Conservation (phyloP, 2,888 invertebrate species). For the Sarcophaga variegata region DNA sequence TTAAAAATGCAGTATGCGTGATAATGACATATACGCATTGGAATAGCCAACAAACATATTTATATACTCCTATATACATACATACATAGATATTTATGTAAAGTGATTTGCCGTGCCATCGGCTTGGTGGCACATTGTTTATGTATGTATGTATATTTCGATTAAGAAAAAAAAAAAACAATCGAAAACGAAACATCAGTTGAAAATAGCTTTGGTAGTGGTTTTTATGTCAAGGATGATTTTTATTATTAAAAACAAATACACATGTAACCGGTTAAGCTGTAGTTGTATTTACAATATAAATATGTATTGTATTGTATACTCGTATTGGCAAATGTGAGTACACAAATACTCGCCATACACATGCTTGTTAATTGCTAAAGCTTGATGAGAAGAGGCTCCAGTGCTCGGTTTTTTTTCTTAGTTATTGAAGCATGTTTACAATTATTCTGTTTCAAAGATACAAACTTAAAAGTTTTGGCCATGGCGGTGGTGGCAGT, state of each 20-base stretch:
- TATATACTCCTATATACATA: conserved; percentile 18
- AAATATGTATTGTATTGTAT: background rate
- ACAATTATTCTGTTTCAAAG: conserved; percentile 51
- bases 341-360: conserved; percentile 28
- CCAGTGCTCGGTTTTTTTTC: conserved; percentile 47
- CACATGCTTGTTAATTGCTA: background rate
- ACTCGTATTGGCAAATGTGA: conserved; percentile 40
- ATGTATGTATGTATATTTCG: conserved; percentile 36
- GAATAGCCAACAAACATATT: conserved; percentile 33
- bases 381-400: conserved; percentile 49
- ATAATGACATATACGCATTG: conserved; percentile 59
- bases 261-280: conserved; percentile 77
- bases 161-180: conserved; percentile 25
- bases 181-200: conserved; percentile 24
- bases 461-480: conserved; percentile 13
- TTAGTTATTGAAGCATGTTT: conserved; percentile 43
- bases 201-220: conserved; percentile 62
- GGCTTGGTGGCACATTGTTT: conserved; percentile 9
- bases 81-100: conserved; percentile 21
- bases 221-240: conserved; percentile 81
- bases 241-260: conserved; percentile 41
- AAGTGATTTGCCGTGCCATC: conserved; percentile 28
- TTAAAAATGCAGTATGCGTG: conserved; percentile 65
- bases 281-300: conserved; percentile 55
- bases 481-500: background rate